Percentiles rank a stretch among this genome's conserved stretches.
Conservation (phyloP, 1,140 invertebrate genomes). For the Battus philenor region DNA sequence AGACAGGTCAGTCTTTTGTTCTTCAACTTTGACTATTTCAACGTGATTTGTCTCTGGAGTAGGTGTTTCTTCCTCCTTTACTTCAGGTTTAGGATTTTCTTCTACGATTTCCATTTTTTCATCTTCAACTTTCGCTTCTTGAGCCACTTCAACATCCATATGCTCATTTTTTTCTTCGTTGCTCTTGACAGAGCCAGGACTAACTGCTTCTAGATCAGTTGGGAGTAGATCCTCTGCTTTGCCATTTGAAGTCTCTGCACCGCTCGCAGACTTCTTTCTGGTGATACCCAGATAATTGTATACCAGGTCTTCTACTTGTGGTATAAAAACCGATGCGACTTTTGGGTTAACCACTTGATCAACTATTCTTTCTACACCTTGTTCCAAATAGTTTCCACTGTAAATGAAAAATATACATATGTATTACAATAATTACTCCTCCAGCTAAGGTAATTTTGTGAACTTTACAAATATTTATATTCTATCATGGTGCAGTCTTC, state of each 20-base stretch:
- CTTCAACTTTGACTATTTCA: conserved; percentile 52
- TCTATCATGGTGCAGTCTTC: too few relatives aligned
- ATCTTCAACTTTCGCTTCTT: conserved; percentile 32
- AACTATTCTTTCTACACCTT: conserved; percentile 93
- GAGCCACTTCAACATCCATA: conserved; percentile 42
- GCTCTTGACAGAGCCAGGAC: conserved; percentile 83
- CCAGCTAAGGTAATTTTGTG: too few relatives aligned
- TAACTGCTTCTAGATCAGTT: conserved; percentile 86
- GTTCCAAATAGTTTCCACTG: conserved; percentile 88
- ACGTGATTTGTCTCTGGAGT: conserved; percentile 25
- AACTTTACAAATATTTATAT: too few relatives aligned
- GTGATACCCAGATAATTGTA: conserved; percentile 90
- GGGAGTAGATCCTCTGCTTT: conserved; percentile 79
- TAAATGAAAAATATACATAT: too few relatives aligned
- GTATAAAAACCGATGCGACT: conserved; percentile 89
- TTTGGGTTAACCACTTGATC: conserved; percentile 97
- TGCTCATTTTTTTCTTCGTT: conserved; percentile 64
- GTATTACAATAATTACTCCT: too few relatives aligned
- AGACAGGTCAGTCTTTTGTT: conserved; percentile 53
- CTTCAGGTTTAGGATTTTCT: conserved; percentile 74
- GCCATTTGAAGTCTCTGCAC: conserved; percentile 48
- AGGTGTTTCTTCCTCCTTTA: conserved; percentile 78
- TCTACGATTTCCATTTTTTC: conserved; percentile 47
- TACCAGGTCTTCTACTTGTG: conserved; percentile 92
- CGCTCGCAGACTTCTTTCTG: conserved; percentile 42